Evolutionary conservation across 2,888 invertebrate species (phyloP).

Genomic region (Imbricaverruca yamaguchii): DNA sequence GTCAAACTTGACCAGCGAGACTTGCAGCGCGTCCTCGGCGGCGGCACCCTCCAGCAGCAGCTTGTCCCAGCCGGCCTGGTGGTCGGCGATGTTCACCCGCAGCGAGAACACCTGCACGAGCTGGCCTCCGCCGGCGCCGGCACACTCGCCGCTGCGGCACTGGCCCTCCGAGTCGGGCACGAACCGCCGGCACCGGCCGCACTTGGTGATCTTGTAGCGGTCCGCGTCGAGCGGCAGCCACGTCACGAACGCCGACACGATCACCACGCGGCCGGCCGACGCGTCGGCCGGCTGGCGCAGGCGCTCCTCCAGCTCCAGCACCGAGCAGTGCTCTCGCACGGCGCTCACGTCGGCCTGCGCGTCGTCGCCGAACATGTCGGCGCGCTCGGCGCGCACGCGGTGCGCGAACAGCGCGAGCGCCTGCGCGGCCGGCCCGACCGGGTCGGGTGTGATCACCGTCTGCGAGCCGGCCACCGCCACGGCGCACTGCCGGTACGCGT

Average conservation of each 20-base stretch:
- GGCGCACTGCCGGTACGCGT: not conserved
- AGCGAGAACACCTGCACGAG: not conserved
- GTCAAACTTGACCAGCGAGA: not conserved
- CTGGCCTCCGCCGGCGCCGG: not conserved
- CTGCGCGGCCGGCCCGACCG: not conserved
- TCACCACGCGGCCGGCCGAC: not conserved
- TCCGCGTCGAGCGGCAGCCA: constrained; percentile 13
- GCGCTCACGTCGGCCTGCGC: not conserved
- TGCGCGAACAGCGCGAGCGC: not conserved
- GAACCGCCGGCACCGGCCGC: not conserved
- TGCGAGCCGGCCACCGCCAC: not conserved
- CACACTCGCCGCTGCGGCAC: not conserved
- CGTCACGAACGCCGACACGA: not conserved
- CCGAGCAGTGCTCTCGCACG: not conserved
- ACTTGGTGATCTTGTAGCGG: not conserved
- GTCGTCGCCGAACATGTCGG: not conserved
- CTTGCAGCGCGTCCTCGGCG: not conserved
- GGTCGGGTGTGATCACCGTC: not conserved
- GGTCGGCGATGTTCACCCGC: constrained; percentile 1
- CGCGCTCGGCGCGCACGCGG: not conserved
- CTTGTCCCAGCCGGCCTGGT: not conserved
- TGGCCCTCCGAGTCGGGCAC: not conserved
- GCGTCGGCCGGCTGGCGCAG: not conserved
- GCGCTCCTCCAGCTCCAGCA: constrained; percentile 10
- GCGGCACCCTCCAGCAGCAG: not conserved